Evolutionary conservation across 2,888 invertebrate genomes (phyloP).

Genomic region (Andricus curvator): DNA sequence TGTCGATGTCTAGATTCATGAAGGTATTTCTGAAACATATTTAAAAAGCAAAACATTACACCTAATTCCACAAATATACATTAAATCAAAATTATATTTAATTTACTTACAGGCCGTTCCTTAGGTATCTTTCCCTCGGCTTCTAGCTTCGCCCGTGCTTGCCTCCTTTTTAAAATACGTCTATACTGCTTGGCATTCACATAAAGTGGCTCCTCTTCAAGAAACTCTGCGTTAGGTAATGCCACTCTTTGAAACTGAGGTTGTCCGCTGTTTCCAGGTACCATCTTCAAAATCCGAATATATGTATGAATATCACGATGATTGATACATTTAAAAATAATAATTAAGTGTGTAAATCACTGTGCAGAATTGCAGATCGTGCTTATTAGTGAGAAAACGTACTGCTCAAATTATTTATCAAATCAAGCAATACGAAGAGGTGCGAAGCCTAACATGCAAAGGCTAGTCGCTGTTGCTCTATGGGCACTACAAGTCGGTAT

Average conservation of each 20-base stretch:
- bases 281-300: slow-evolving; percentile 78
- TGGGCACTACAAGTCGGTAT: slow-evolving; percentile 73
- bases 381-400: neutral
- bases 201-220: slow-evolving; percentile 97
- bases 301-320: neutral
- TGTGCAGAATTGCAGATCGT: neutral
- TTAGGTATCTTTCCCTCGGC: slow-evolving; percentile 97
- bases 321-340: neutral
- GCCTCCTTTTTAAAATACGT: slow-evolving; percentile 95
- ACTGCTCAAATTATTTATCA: neutral
- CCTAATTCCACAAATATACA: slow-evolving; percentile 2
- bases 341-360: neutral
- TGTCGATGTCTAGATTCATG: slow-evolving; percentile 98
- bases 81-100: neutral
- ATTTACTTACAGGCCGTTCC: slow-evolving; percentile 88
- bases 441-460: slow-evolving; percentile 49
- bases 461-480: slow-evolving; percentile 66
- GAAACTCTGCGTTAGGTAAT: slow-evolving; percentile 82
- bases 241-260: slow-evolving; percentile 82
- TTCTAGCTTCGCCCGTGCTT: slow-evolving; percentile 96
- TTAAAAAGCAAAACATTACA: slow-evolving; percentile 21
- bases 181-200: slow-evolving; percentile 99
- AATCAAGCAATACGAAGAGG: slow-evolving; percentile 20
- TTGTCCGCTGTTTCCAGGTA: slow-evolving; percentile 79
- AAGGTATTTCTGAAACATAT: slow-evolving; percentile 90